Conservation (phyloP, 2,113 vertebrate species). For the Pleuronectes platessa region DNA sequence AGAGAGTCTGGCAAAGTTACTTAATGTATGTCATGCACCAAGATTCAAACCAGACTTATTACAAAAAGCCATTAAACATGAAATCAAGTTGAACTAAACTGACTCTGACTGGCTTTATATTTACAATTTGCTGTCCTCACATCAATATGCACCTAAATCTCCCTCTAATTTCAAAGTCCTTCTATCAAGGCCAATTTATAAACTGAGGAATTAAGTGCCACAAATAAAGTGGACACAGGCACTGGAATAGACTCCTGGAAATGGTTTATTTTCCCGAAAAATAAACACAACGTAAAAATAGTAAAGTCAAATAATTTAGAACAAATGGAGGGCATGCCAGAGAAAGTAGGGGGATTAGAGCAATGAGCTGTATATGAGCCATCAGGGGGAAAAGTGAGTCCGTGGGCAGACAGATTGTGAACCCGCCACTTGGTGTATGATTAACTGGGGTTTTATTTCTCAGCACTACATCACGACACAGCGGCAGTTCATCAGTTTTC, state of each 20-base stretch:
- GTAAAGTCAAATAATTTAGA: background rate
- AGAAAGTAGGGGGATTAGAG: background rate
- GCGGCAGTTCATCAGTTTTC: constrained; percentile 57
- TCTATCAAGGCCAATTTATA: background rate
- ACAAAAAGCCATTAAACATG: background rate
- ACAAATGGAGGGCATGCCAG: background rate
- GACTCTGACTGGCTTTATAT: background rate
- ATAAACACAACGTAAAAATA: background rate
- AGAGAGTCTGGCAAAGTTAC: background rate
- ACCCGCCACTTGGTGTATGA: constrained; percentile 45
- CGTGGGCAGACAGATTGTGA: constrained; percentile 37
- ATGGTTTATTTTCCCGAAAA: background rate
- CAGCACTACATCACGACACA: constrained; percentile 52
- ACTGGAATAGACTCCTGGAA: background rate
- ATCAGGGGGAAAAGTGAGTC: constrained; percentile 7
- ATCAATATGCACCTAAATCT: background rate
- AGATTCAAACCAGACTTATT: background rate
- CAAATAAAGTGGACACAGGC: background rate
- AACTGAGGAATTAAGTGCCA: no score
- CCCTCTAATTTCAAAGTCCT: background rate
- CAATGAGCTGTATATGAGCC: background rate
- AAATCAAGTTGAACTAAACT: background rate
- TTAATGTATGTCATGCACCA: no score
- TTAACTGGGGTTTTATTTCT: constrained; percentile 58
- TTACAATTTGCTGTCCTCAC: background rate